phyloP scores from a whole-genome alignment of 1,140 invertebrate genomes.

The Hyles euphorbiae region DNA sequence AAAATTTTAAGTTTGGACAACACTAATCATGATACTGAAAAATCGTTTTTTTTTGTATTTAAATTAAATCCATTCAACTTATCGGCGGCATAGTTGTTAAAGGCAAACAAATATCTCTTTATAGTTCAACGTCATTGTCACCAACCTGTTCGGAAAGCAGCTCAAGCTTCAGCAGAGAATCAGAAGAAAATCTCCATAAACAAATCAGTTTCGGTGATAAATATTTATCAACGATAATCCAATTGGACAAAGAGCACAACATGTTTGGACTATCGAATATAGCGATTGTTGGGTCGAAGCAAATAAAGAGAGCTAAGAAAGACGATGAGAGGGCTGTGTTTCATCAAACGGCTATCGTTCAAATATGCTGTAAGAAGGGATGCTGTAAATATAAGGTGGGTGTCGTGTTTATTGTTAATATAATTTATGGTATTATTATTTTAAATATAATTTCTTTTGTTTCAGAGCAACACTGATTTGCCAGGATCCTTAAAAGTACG shows the following conservation, averaged over 20 bases:
- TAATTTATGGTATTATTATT: not conserved
- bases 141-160: conserved; percentile 27
- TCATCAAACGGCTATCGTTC: conserved; percentile 55
- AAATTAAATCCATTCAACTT: no score
- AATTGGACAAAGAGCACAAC: conserved; percentile 55
- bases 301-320: conserved; percentile 38
- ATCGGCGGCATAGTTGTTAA: no score
- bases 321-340: conserved; percentile 48
- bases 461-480: conserved; percentile 56
- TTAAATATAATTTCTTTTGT: conserved; percentile 17
- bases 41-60: no score
- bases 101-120: conserved; percentile 16
- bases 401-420: conserved; percentile 3
- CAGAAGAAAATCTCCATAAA: conserved; percentile 23
- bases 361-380: conserved; percentile 40
- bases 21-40: no score
- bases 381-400: conserved; percentile 49
- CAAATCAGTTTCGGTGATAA: conserved; percentile 39
- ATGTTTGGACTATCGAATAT: conserved; percentile 61
- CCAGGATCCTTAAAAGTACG: conserved; percentile 48
- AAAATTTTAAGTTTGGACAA: no score
- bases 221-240: conserved; percentile 56
- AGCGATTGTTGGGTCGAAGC: conserved; percentile 39
- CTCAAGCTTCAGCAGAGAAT: conserved; percentile 37
- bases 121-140: conserved; percentile 46